Conservation (phyloP, 92 coral and sea anemone species). For the Palythoa caribaeorum region DNA sequence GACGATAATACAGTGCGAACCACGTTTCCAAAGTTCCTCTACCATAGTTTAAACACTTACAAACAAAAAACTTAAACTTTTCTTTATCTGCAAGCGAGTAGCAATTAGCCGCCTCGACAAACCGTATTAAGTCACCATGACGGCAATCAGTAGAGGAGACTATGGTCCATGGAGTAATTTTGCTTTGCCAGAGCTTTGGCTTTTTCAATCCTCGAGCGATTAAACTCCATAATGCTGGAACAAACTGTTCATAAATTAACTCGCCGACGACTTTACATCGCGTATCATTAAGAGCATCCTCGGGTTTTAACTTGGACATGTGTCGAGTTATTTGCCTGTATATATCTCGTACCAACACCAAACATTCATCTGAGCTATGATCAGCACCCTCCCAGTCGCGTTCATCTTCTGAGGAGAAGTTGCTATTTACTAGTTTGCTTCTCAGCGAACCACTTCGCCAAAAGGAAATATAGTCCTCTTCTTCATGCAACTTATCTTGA, state of each 20-base stretch:
- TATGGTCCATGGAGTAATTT: constrained; percentile 25
- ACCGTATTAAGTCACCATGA: background rate
- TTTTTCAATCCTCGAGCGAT: constrained; percentile 12
- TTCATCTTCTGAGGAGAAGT: constrained; percentile 7
- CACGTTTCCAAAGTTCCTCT: constrained; percentile 13
- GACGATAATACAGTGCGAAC: constrained; percentile 17
- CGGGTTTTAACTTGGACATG: constrained; percentile 31
- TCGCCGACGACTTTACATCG: constrained; percentile 37
- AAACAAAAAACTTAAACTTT: constrained; percentile 32
- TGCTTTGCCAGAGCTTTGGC: constrained; percentile 35
- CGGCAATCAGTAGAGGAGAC: background rate
- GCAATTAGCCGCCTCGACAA: constrained; percentile 27
- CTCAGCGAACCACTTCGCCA: constrained; percentile 27
- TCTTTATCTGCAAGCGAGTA: constrained; percentile 20
- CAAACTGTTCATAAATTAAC: constrained; percentile 28
- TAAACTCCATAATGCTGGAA: constrained; percentile 16
- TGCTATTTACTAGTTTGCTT: background rate
- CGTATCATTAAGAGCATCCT: constrained; percentile 23
- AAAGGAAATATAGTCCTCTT: constrained; percentile 17
- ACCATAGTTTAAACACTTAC: constrained; percentile 34
- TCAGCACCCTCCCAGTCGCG: background rate
- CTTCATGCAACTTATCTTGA: background rate
- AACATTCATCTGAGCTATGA: background rate
- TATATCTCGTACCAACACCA: background rate
- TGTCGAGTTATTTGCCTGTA: constrained; percentile 36